Base-by-base conservation (phyloP, 2,888 invertebrate genomes). In the Apoda limacodes region DNA sequence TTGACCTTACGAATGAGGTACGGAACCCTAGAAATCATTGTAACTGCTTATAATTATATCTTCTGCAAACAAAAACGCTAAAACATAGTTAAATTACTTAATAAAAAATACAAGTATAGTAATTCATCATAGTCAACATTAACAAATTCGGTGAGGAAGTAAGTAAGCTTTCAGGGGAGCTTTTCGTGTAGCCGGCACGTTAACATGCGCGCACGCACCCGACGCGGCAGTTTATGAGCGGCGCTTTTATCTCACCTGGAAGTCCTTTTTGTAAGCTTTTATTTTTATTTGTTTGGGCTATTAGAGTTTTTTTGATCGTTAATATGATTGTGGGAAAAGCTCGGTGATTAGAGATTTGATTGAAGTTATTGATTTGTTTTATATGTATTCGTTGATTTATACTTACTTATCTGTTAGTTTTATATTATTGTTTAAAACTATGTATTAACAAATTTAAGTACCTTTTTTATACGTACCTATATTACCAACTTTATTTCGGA, bases 261-360 rank as follows among this genome's bases (percentile, higher is more conserved):
- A 68, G 67, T 68, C 71, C 62, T 61, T 64, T 60, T 52, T 58
- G 52, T 46, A 46, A 43, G 40, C 42, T 52, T 55, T 54, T 46
- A 52, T 62, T 57, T 59, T 52, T 58, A 56, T 62, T 64, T 62
- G 52, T 59, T 58, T 55, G 56, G 58, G 55, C 64, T 63, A 68
- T 71, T 68, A 63, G 57, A 45, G 55, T 63, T 65, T 66, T 68
- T 60, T 53, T 45, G 48, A 55, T 60, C 54, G 55, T 62, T 65
- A 61, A 60, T 56, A 63, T 65, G 65, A 66, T 69, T 74, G 74
- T 72, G 71, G 70, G 72, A 75, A 72, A 50, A 47, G 48, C 55
- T 50, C 40, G 58, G 59, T 61, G 67, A 71, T 64, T 64, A 57
- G 55, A 48, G 58, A n/a, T n/a, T n/a, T n/a, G n/a, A n/a, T n/a